phyloP scores from a whole-genome alignment of 2,888 invertebrate genomes.

The Lacanobia wlatinum region DNA sequence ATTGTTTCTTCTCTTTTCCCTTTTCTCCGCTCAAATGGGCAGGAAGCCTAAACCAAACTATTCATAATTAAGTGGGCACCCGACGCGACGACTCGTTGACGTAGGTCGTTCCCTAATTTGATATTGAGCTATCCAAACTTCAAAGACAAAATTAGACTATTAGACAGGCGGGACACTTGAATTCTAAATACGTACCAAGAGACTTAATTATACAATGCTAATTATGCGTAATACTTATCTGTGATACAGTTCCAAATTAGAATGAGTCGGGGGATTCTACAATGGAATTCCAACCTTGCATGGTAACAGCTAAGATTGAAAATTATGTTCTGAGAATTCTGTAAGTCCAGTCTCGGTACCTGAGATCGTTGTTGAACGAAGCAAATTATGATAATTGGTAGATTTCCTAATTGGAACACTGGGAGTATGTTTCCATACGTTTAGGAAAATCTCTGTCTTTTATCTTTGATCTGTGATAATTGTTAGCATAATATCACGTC shows the following conservation, averaged over 20 bases:
- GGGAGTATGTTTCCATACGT: slow-evolving; percentile 9
- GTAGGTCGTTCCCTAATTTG: slow-evolving; percentile 50
- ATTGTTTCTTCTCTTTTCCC: not conserved
- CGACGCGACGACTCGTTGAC: slow-evolving; percentile 37
- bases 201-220: slow-evolving; percentile 60
- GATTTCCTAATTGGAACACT: slow-evolving; percentile 39
- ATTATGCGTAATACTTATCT: slow-evolving; percentile 62
- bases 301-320: not conserved
- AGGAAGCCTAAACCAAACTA: slow-evolving; percentile 27
- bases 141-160: slow-evolving; percentile 55
- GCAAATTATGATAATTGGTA: slow-evolving; percentile 47
- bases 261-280: slow-evolving; percentile 22
- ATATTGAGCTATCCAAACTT: slow-evolving; percentile 44
- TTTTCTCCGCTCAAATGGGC: not conserved
- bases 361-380: slow-evolving; percentile 40
- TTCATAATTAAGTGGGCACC: slow-evolving; percentile 43
- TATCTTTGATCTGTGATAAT: not conserved
- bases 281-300: slow-evolving; percentile 18
- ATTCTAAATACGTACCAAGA: slow-evolving; percentile 53
- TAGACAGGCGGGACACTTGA: slow-evolving; percentile 51
- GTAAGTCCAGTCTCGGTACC: slow-evolving; percentile 45
- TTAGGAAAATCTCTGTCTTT: not conserved
- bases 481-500: not conserved
- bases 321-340: not conserved
- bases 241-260: slow-evolving; percentile 58